These are phyloP conservation scores for Neofelis nebulosa DNA, from an alignment of 2,113 vertebrate species.

Conservation along the genomic window DNA sequence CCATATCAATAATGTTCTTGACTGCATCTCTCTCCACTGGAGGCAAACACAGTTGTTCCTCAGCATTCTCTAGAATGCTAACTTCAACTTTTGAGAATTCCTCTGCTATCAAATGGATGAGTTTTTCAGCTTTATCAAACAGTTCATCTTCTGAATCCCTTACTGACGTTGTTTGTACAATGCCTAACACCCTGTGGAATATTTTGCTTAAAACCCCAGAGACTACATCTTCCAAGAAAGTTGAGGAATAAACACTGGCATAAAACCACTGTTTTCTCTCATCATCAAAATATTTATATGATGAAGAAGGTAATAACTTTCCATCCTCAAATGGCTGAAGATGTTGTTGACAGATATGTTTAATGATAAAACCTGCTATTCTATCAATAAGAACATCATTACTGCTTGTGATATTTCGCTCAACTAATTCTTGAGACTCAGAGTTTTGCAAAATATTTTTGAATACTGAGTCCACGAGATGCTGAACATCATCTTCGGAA, in stretches of 20 bases:
- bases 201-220: conserved; percentile 73
- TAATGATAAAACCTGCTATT: conserved; percentile 76
- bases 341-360: conserved; percentile 70
- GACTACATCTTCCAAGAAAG: conserved; percentile 74
- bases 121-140: conserved; percentile 63
- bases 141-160: conserved; percentile 60
- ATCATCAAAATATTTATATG: neutral
- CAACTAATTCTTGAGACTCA: conserved; percentile 31
- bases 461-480: conserved; percentile 70
- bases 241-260: conserved; percentile 61
- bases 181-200: conserved; percentile 68
- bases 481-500: conserved; percentile 69
- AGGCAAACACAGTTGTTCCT: conserved; percentile 40
- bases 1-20: conserved; percentile 41
- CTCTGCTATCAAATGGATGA: conserved; percentile 60
- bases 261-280: neutral
- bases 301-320: neutral
- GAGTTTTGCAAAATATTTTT: conserved; percentile 57
- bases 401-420: conserved; percentile 46
- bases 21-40: conserved; percentile 34
- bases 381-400: conserved; percentile 57
- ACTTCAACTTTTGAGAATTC: conserved; percentile 68
- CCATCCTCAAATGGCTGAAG: conserved; percentile 68
- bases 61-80: conserved; percentile 61
- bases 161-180: conserved; percentile 53